Conservation (phyloP, 2,888 invertebrate species). For the Melanotus villosus region DNA sequence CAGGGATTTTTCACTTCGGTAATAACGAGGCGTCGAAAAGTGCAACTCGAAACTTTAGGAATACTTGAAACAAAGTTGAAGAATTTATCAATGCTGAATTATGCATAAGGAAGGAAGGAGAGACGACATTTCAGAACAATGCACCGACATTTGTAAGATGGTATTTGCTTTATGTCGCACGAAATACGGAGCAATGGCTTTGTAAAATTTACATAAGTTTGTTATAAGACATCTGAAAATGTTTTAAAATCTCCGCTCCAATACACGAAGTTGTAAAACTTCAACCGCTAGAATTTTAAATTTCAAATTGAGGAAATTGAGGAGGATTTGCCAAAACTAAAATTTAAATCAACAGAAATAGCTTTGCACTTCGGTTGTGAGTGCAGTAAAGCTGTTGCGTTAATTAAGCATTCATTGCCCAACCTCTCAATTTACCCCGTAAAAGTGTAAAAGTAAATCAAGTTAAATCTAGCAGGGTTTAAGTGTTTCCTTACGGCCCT, state of each 20-base stretch:
- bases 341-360: not conserved
- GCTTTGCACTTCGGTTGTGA: too few relatives aligned
- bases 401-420: slow-evolving; percentile 18
- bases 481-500: slow-evolving; percentile 19
- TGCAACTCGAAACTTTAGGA: not conserved
- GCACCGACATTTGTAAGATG: slow-evolving; percentile 10
- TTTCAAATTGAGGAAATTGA: not conserved
- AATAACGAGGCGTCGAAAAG: not conserved
- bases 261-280: not conserved
- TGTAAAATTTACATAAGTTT: slow-evolving; percentile 1
- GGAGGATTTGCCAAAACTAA: not conserved
- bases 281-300: too few relatives aligned
- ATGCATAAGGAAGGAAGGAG: not conserved
- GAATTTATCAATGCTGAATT: slow-evolving; percentile 21
- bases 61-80: slow-evolving; percentile 9
- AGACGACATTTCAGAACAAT: slow-evolving; percentile 10
- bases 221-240: not conserved
- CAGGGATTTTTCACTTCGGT: not conserved
- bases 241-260: not conserved
- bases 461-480: slow-evolving; percentile 15
- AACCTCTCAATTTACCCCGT: slow-evolving; percentile 2
- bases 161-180: not conserved
- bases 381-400: slow-evolving; percentile 1
- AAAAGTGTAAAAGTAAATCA: slow-evolving; percentile 20
- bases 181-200: not conserved